These are phyloP conservation scores for Eristalinus aeneus DNA, from an alignment of 2,888 invertebrate genomes.

Conservation along the genomic window DNA sequence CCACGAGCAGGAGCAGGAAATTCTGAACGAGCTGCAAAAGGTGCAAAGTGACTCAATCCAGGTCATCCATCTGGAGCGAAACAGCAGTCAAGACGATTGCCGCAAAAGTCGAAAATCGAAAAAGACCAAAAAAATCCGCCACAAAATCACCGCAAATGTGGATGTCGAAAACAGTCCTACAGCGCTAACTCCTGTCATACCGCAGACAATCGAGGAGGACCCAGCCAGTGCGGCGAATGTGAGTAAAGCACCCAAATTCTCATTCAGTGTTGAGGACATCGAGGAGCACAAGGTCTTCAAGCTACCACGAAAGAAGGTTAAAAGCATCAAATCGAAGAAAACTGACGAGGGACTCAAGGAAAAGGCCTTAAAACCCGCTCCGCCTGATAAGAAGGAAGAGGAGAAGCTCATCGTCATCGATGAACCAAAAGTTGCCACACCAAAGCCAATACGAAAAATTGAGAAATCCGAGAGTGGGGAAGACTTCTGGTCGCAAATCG, in stretches of 20 bases:
- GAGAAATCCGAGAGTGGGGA: conserved; percentile 37
- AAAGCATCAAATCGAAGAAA: conserved; percentile 71
- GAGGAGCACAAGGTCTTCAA: conserved; percentile 79
- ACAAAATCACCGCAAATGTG: conserved; percentile 79
- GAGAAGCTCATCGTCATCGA: neutral
- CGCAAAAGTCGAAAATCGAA: conserved; percentile 75
- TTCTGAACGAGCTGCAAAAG: conserved; percentile 78
- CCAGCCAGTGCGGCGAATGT: conserved; percentile 65
- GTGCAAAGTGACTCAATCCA: conserved; percentile 78
- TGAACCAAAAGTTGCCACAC: conserved; percentile 73
- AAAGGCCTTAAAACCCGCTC: neutral
- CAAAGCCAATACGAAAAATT: conserved; percentile 74
- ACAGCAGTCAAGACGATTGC: conserved; percentile 76
- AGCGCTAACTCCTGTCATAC: conserved; percentile 63
- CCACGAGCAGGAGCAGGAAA: conserved; percentile 82
- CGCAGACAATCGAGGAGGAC: conserved; percentile 67
- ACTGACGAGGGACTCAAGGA: conserved; percentile 14
- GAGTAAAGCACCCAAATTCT: conserved; percentile 76
- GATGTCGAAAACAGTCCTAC: conserved; percentile 75
- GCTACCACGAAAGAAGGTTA: conserved; percentile 77
- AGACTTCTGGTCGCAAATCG: conserved; percentile 79
- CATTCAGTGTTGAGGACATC: conserved; percentile 79
- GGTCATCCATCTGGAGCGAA: conserved; percentile 78
- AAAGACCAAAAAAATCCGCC: conserved; percentile 77
- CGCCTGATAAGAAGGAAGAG: neutral